phyloP scores from a whole-genome alignment of 2,113 vertebrate genomes.

The Lophochroa leadbeateri region DNA sequence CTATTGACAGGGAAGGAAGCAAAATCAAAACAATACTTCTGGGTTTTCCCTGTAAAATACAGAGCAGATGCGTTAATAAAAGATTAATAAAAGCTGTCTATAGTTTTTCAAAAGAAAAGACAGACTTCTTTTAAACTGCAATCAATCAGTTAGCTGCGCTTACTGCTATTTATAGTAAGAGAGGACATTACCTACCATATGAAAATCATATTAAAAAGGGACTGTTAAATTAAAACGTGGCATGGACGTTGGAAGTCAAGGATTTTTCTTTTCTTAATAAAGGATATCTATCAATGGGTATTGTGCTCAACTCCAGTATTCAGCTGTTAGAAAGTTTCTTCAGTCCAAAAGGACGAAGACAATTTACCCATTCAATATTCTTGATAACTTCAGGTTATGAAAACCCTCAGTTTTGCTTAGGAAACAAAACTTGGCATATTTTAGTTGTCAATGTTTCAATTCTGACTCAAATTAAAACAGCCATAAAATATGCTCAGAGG shows the following conservation, averaged over 20 bases:
- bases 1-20: conserved; percentile 40
- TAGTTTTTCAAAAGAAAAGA: not conserved
- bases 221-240: not conserved
- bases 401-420: not conserved
- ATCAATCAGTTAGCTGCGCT: not conserved
- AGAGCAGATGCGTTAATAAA: not conserved
- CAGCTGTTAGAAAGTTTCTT: not conserved
- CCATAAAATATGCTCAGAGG: not conserved
- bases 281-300: not conserved
- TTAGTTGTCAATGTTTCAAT: not conserved
- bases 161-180: not conserved
- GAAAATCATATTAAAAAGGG: not conserved
- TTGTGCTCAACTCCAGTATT: not conserved
- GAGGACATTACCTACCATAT: not conserved
- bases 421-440: not conserved
- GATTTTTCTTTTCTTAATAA: not conserved
- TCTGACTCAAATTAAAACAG: not conserved
- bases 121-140: not conserved
- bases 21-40: not conserved
- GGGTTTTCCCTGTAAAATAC: not conserved
- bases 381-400: not conserved
- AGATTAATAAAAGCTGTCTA: not conserved
- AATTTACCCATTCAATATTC: not conserved
- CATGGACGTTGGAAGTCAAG: not conserved
- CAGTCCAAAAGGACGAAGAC: not conserved